Percentiles rank a stretch among this genome's conserved stretches.
These are phyloP conservation scores for Brenthis hecate DNA, from an alignment of 2,888 invertebrate genomes.

Conservation along the genomic window DNA sequence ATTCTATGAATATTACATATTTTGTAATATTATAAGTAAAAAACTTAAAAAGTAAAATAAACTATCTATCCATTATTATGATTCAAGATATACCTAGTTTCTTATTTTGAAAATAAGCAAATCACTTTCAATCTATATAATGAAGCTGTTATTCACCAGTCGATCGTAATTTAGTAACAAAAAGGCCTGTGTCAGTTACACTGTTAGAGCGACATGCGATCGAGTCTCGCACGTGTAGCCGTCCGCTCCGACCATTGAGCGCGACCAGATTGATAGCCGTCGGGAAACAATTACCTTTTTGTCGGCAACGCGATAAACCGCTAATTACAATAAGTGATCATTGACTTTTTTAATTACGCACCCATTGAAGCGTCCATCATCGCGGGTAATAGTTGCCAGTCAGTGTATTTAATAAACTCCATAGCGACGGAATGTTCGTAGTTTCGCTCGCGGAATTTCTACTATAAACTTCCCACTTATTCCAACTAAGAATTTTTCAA, in stretches of 20 bases:
- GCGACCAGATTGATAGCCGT: constrained; percentile 60
- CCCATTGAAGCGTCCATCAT: constrained; percentile 66
- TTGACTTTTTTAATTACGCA: constrained; percentile 72
- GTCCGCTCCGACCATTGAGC: constrained; percentile 44
- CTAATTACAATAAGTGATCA: constrained; percentile 80
- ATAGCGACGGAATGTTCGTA: constrained; percentile 59
- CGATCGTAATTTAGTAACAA: constrained; percentile 31
- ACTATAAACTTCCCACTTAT: constrained; percentile 59
- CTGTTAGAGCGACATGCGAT: constrained; percentile 31
- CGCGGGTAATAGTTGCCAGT: constrained; percentile 76
- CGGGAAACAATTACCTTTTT: constrained; percentile 78
- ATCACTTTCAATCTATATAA: constrained; percentile 26
- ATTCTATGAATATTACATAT: no score
- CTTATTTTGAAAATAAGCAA: constrained; percentile 9
- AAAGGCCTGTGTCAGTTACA: constrained; percentile 37
- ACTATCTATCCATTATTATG: no score
- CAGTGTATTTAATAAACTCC: constrained; percentile 77
- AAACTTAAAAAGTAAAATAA: no score
- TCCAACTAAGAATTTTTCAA: constrained; percentile 51
- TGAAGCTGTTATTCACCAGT: constrained; percentile 30
- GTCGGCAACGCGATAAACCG: constrained; percentile 69
- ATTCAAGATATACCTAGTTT: not conserved
- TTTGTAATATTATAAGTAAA: no score
- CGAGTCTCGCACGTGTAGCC: constrained; percentile 53
- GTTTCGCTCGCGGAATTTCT: constrained; percentile 72